Percentiles rank a stretch among this genome's conserved stretches.
Conservation (phyloP, 2,113 vertebrate genomes). For the Carassius auratus region DNA sequence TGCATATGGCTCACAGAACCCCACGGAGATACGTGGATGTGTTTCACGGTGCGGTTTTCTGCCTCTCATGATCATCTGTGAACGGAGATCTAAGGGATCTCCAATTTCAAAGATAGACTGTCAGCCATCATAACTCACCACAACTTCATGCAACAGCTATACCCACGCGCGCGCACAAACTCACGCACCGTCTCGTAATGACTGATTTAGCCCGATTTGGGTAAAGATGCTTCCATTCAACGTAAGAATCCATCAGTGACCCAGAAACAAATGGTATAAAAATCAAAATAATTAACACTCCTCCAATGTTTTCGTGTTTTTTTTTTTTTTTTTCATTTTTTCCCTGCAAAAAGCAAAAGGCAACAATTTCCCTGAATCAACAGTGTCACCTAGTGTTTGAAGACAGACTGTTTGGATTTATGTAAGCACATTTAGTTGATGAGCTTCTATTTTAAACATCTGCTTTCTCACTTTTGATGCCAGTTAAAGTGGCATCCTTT, state of each 20-base stretch:
- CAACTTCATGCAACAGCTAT: background rate
- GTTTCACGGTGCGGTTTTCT: background rate
- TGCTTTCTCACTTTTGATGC: conserved; percentile 53
- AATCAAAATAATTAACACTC: conserved; percentile 67
- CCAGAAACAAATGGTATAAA: conserved; percentile 63
- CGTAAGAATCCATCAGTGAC: conserved; percentile 53
- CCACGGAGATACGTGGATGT: background rate
- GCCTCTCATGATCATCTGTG: conserved; percentile 9
- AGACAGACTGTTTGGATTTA: background rate
- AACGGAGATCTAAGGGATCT: background rate
- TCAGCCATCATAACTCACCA: conserved; percentile 1
- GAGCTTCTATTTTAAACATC: conserved; percentile 66
- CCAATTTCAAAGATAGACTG: conserved; percentile 8
- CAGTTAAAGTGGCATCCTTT: conserved; percentile 63
- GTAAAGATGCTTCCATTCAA: conserved; percentile 51
- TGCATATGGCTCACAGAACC: background rate
- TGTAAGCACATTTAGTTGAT: conserved; percentile 57
- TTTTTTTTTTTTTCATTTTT: conserved; percentile 30
- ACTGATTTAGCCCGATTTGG: conserved; percentile 55
- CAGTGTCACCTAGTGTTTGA: conserved; percentile 68
- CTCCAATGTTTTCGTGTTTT: conserved; percentile 53
- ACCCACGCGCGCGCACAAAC: background rate
- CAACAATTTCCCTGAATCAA: conserved; percentile 55
- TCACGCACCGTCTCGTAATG: conserved; percentile 39
- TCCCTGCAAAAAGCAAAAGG: background rate